Percentiles rank a stretch among this genome's conserved stretches.
phyloP scores from a whole-genome alignment of 1,140 invertebrate species.

The Zaprionus vittiger region DNA sequence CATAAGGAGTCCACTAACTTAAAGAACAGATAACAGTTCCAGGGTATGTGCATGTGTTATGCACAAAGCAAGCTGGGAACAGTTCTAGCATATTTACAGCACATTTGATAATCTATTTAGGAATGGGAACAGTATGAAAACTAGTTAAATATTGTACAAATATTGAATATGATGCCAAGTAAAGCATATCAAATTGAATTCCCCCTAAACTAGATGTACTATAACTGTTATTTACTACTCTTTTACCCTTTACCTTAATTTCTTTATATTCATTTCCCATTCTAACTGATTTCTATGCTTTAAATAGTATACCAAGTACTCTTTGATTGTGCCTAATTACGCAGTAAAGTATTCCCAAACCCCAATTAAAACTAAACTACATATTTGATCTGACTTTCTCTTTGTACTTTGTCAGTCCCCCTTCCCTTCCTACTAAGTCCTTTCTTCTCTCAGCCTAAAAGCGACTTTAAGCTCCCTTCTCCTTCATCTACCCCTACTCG shows the following conservation, averaged over 20 bases:
- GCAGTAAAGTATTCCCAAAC: neutral
- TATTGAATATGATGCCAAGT: neutral
- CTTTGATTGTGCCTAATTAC: conserved; percentile 19
- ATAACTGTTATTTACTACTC: neutral
- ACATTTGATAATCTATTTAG: too few relatives aligned
- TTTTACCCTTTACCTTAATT: neutral
- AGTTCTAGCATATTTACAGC: too few relatives aligned
- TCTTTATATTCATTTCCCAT: neutral
- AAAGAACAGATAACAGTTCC: too few relatives aligned
- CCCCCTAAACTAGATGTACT: neutral
- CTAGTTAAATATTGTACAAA: neutral
- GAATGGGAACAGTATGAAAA: too few relatives aligned
- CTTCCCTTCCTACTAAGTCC: neutral
- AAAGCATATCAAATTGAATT: neutral
- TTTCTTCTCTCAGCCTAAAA: neutral
- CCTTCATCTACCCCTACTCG: neutral
- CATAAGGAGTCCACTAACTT: too few relatives aligned
- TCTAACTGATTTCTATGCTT: neutral
- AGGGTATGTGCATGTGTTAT: too few relatives aligned
- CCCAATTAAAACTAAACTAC: conserved; percentile 1
- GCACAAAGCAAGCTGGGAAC: too few relatives aligned
- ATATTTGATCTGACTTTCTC: neutral
- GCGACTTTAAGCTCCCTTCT: conserved; percentile 16
- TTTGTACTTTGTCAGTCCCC: neutral
- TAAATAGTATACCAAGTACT: conserved; percentile 1